Evolutionary conservation across 2,888 invertebrate genomes (phyloP), one percentile per base, ranked within the genome.

Genomic region (Drosophila melanosoma): DNA sequence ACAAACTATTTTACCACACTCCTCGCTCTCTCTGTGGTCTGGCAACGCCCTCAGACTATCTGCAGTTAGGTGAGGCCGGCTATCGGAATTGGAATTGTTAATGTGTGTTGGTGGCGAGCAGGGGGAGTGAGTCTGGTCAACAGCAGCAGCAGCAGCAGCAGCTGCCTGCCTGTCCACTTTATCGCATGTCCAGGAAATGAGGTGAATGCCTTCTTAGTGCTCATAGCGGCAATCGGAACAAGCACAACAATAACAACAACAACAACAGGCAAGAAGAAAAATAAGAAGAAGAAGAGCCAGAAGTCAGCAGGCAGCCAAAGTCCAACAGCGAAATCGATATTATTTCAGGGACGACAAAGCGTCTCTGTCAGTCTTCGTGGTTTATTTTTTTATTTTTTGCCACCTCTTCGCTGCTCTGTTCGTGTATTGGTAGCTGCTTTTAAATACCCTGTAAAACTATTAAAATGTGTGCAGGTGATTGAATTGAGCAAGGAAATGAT

Each of bases 281-380:
- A 29, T 12, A 20, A 57, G 33, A 63, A 72, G 58, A 52, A 65
- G 65, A 72, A 48, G 15, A 52, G 64, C 57, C 42, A 42, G 40
- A 42, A 67, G 38, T 36, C 36, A 67, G 70, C 45, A 45, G 36
- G 48, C 78, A 52, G 45, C 66, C 77, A 82, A 75, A 84, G 86
- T 85, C 76, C 81, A 76, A 68, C 75, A 72, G 69, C 83, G 90
- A 87, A 90, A 90, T 88, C 90, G 90, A 90, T 85, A 88, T 88
- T 76, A 83, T 76, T 85, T 85, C 85, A 85, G 90, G 85, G 90
- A 23, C 45, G 90, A 88, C 85, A 74, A 81, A 60, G 66, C 74
- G 78, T 54, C n/a, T 69, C 63, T 77, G 71, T 61, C 63, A 54
- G 70, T 23, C 54, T 36, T 36, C 36, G 36, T 56, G 17, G 36